Evolutionary conservation across 2,888 invertebrate genomes (phyloP), one percentile per base, ranked within the genome.

Genomic region (Drosophila buzzatii): DNA sequence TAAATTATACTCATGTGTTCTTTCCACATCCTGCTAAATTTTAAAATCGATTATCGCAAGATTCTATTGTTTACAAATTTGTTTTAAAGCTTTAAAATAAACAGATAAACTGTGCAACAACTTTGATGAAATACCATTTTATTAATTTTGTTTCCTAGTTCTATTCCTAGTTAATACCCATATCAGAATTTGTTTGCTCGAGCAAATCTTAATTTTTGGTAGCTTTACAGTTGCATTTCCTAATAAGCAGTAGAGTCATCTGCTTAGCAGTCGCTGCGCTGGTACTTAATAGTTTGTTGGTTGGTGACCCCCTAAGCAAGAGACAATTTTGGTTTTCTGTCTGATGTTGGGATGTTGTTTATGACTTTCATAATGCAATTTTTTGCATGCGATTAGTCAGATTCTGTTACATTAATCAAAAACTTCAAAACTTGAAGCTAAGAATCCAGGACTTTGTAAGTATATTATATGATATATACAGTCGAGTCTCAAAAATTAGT

Each of bases 21-120:
- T 52, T 27, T 49, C 53, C 31, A 63, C 45, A 66, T 57, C 47
- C 39, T 68, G 59, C 55, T 52, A 72, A 52, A 37, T 44, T 51
- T 51, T 7, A 52, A 55, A 44, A 42, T 67, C 27, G 20, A 58
- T 55, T 44, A 61, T 60, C 7, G 47, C 31, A n/a, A 55, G 45
- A 39, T 68, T 44, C 23, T 42, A 64, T 63, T 78, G 68, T 69
- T 66, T 42, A 16, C 49, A 61, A 33, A 45, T 51, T 70, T 66
- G 53, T 16, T 57, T 59, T 76, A 65, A 65, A 52, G 41, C 60
- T 65, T 41, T 56, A 14, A 59, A 81, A 70, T 70, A 58, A 71
- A 64, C 57, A 10, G 33, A 69, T 51, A 58, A 69, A 45, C 27
- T 77, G 57, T 79, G 63, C 33, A 79, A 72, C 16, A 31, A 45